Base-by-base conservation (phyloP, 1,140 invertebrate species). In the Macrocentrus cingulum region DNA sequence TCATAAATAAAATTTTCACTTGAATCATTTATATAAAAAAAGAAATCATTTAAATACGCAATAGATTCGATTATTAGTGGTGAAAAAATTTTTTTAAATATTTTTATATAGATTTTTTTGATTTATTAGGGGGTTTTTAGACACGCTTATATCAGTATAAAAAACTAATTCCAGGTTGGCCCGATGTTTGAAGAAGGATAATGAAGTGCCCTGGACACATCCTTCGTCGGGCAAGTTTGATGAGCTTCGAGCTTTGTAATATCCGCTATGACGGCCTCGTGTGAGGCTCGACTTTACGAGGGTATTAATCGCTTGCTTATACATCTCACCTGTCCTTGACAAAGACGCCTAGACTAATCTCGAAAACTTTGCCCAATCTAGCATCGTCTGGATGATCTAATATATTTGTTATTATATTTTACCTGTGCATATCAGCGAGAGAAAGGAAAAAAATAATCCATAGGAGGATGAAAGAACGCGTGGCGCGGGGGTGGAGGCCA, bases 181-280 rank as follows among this genome's bases (percentile, higher is more conserved):
- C n/a, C n/a, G n/a, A n/a, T n/a, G n/a, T n/a, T n/a, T n/a, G n/a
- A 22, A 49, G 15, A 58, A 41, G 50, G 13, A 19, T 44, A 18
- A 23, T 34, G 19, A 34, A 23, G 41, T 22, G 9, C 34, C 56
- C 41, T 59, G 61, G 61, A 62, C 61, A 58, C 44, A 34, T 36
- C 16, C 41, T 16, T 42, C 32, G 49, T 46, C 52, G 56, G 52
- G 41, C 42, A 62, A 62, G 45, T 62, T 62, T 62, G 56, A 62
- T 56, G 56, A 62, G 61, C 56, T 56, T 56, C 44, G 39, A 55
- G 45, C 61, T n/a, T 56, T 59, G 61, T 62, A 62, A 62, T 62
- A 62, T 62, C 61, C 61, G 61, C 41, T 51, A 41, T 46, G 37
- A 48, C n/a, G n/a, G n/a, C n/a, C 34, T 36, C 36, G 45, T 42